Base-by-base conservation (phyloP, 2,888 invertebrate species). In the Hydraecia micacea region DNA sequence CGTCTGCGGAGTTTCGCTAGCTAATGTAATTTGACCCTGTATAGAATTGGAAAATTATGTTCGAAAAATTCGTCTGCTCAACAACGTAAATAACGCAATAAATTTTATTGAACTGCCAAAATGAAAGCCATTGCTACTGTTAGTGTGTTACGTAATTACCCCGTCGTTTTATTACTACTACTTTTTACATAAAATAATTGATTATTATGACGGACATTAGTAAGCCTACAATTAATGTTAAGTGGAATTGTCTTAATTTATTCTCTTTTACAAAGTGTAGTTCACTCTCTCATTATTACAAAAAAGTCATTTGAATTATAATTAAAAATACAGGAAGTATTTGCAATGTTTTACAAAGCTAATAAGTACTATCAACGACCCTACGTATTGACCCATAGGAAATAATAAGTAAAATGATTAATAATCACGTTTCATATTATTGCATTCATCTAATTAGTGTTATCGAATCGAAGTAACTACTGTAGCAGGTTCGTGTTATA, bases 381-480 rank as follows among this genome's bases (percentile, higher is more conserved):
- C 67, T 39, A 39, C 66, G 39, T 25, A 46, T 21, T 71, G 81
- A 86, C 66, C 80, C 62, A n/a, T 63, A 70, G n/a, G 36, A 69
- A 81, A 69, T 85, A 83, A 80, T 79, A 80, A 75, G 67, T 73
- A 69, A 79, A 46, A 60, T 28, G n/a, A 6, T 28, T 69, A 39
- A 85, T 91, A 82, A 72, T 5, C 72, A 68, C 28, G 84, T 90
- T 72, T 25, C 42, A 49, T 32, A n/a, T 82, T 89, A 46, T 69
- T 71, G 39, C 55, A 70, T 36, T 70, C 5, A 46, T 73, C 69
- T 86, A 84, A 87, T 87, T 84, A 86, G 66, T 83, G 36, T 84
- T 88, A 87, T 87, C 87, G 42, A 63, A 87, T 87, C 87, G 42
- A 63, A 58, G 8, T 75, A n/a, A 32, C 18, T 60, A 39, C 58